Evolutionary conservation across 2,888 invertebrate species (phyloP).

Genomic region (Coelopa pilipes): DNA sequence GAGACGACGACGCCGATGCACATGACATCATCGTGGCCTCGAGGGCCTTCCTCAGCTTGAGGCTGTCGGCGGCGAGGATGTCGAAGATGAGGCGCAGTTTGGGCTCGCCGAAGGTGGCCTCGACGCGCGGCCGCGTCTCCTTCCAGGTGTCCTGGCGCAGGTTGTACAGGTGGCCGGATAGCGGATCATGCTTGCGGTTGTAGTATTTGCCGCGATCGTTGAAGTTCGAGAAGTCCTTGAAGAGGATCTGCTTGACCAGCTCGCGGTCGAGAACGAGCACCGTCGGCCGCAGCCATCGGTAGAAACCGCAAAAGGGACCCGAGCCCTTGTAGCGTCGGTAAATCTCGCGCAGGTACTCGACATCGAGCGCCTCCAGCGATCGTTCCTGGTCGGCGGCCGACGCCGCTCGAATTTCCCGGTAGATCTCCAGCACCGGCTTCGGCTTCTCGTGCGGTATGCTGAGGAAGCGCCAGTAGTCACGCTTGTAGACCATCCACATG

Average conservation of each 20-base stretch:
- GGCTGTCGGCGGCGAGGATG: constrained; percentile 50
- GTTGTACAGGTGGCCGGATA: constrained; percentile 65
- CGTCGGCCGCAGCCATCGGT: constrained; percentile 55
- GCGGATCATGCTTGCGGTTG: constrained; percentile 63
- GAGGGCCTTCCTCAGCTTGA: constrained; percentile 48
- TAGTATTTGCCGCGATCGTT: constrained; percentile 63
- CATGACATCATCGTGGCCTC: constrained; percentile 55
- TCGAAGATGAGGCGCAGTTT: constrained; percentile 59
- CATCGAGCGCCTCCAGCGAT: constrained; percentile 43
- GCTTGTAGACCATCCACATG: constrained; percentile 53
- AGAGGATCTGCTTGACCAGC: constrained; percentile 59
- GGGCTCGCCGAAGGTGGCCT: constrained; percentile 60
- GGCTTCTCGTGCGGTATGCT: constrained; percentile 59
- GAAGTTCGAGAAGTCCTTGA: constrained; percentile 64
- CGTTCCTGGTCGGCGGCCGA: constrained; percentile 35
- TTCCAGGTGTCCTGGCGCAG: constrained; percentile 66
- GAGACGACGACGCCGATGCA: constrained; percentile 47
- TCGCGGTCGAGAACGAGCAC: constrained; percentile 60
- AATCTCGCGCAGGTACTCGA: constrained; percentile 51
- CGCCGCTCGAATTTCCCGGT: constrained; percentile 47
- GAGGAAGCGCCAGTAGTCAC: constrained; percentile 58
- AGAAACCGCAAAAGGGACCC: constrained; percentile 62
- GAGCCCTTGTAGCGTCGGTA: constrained; percentile 59
- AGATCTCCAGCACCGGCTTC: constrained; percentile 52
- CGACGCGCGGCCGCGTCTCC: constrained; percentile 63